Evolutionary conservation across 2,797 vertebrate species (phyloP).

Genomic region (Pseudopleuronectes americanus): DNA sequence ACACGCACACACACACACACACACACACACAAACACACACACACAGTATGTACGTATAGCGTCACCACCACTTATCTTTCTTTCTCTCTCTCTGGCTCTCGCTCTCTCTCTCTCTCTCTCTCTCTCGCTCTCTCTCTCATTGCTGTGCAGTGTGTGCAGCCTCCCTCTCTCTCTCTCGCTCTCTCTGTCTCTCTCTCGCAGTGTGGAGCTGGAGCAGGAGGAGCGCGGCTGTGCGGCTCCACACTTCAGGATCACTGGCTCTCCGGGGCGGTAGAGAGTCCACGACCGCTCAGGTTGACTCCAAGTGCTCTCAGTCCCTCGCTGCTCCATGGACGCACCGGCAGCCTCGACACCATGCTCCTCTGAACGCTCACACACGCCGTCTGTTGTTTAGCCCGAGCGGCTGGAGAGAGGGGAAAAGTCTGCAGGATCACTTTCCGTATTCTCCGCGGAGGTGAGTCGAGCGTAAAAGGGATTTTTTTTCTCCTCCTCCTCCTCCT

Average conservation of each 20-base stretch:
- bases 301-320: constrained; percentile 7
- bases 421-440: constrained; percentile 72
- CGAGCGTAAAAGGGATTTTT: constrained; percentile 54
- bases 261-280: constrained; percentile 38
- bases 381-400: constrained; percentile 44
- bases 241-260: constrained; percentile 39
- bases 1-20: too few relatives aligned
- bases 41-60: too few relatives aligned
- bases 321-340: constrained; percentile 55
- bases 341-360: constrained; percentile 58
- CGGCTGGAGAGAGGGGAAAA: constrained; percentile 26
- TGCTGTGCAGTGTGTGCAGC: too few relatives aligned
- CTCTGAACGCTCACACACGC: constrained; percentile 38
- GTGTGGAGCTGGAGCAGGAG: constrained; percentile 51
- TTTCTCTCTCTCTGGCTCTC: background rate
- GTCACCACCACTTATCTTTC: background rate
- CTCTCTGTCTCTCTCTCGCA: constrained; percentile 39
- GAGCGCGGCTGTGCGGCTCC: constrained; percentile 62
- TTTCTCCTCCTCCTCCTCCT: constrained; percentile 8
- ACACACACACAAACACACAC: too few relatives aligned
- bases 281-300: constrained; percentile 13
- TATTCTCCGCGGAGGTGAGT: constrained; percentile 46
- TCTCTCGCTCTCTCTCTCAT: background rate
- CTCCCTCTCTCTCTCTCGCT: background rate
- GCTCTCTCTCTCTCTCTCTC: background rate